phyloP scores from a whole-genome alignment of 2,888 invertebrate genomes.

The Bembecia ichneumoniformis region DNA sequence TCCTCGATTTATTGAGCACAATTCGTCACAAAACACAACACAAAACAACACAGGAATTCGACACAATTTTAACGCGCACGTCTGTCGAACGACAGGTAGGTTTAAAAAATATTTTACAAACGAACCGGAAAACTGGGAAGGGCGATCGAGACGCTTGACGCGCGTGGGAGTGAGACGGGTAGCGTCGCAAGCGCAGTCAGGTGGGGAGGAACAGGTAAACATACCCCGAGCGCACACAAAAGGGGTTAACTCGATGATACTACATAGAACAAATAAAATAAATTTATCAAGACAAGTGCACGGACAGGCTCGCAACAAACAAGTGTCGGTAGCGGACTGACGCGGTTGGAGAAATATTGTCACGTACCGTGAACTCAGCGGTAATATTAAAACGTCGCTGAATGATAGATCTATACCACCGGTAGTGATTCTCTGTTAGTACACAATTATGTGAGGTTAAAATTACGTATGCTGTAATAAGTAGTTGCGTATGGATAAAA shows the following conservation, averaged over 20 bases:
- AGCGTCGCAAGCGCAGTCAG: conserved; percentile 15
- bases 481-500: too few species aligned
- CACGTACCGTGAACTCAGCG: conserved; percentile 14
- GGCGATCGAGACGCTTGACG: conserved; percentile 21
- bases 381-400: background rate
- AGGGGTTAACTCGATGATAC: conserved; percentile 7
- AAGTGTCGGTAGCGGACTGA: conserved; percentile 32
- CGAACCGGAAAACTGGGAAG: conserved; percentile 31
- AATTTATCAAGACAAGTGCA: conserved; percentile 22
- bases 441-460: too few species aligned
- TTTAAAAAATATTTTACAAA: conserved; percentile 24
- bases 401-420: background rate
- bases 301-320: conserved; percentile 5
- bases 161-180: conserved; percentile 33
- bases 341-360: conserved; percentile 14
- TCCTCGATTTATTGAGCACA: conserved; percentile 29
- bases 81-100: conserved; percentile 30
- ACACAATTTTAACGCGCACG: conserved; percentile 18
- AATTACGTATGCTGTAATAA: too few species aligned
- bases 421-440: background rate
- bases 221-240: conserved; percentile 6
- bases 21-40: conserved; percentile 30
- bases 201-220: conserved; percentile 19
- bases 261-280: background rate
- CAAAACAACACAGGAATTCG: conserved; percentile 17